Percentiles rank a stretch among this genome's conserved stretches.
phyloP scores from a whole-genome alignment of 2,797 vertebrate genomes.

The Microchirus variegatus region DNA sequence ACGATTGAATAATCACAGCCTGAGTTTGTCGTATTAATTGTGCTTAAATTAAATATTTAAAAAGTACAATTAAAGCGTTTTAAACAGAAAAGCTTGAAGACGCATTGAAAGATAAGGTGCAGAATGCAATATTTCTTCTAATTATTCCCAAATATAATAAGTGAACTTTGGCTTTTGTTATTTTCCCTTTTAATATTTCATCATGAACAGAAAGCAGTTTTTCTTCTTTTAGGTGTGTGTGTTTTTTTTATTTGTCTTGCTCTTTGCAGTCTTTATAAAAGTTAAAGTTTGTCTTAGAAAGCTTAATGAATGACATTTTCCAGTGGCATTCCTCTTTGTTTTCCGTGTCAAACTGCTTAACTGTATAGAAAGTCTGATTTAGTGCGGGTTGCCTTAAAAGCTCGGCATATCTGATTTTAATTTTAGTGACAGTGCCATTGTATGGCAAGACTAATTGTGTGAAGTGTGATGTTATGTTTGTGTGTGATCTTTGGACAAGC shows the following conservation, averaged over 20 bases:
- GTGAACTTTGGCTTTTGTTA: not conserved
- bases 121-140: no score
- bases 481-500: not conserved
- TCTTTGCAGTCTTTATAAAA: slow-evolving; percentile 1
- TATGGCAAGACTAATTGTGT: not conserved
- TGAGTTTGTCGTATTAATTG: no score
- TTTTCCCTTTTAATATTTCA: not conserved
- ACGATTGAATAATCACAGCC: no score
- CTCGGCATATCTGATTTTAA: not conserved
- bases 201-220: not conserved
- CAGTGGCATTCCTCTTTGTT: slow-evolving; percentile 4
- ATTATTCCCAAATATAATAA: no score
- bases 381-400: slow-evolving; percentile 4
- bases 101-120: no score
- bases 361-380: slow-evolving; percentile 26
- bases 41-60: no score
- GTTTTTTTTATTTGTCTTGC: not conserved
- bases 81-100: no score
- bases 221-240: not conserved
- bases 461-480: not conserved
- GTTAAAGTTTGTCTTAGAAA: not conserved
- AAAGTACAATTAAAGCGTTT: no score
- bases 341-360: slow-evolving; percentile 38
- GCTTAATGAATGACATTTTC: slow-evolving; percentile 28
- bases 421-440: not conserved